Base-by-base conservation (phyloP, 2,797 vertebrate species). In the Falco novaeseelandiae region DNA sequence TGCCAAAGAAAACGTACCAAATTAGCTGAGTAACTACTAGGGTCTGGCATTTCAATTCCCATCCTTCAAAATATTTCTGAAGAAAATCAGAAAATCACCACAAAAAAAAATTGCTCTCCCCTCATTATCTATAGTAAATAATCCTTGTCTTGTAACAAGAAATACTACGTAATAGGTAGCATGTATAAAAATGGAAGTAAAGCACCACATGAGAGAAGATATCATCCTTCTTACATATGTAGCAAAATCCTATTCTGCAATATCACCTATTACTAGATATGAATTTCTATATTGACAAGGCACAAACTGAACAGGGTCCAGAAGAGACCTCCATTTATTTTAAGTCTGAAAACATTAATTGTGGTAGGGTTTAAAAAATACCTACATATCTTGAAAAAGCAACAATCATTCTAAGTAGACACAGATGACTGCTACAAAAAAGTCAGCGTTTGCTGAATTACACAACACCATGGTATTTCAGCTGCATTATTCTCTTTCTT, bases 401-500 rank as follows among this genome's bases (percentile, higher is more conserved):
- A 96, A 94, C 69, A 51, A 11, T 69, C 84, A 61, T 12, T 80
- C 57, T 36, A 69, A 87, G 57, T 14, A 72, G 87, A 81, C 48
- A 63, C 22, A 95, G 77, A 78, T 58, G 71, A 87, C 48, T 71
- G 52, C 78, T 49, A 90, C 42, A 83, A 76, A 84, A 57, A 84
- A 88, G 54, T 69, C 51, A 73, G 26, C 69, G 32, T 88, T 85
- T 83, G 44, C 84, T 38, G 40, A 87, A 89, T 73, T 94, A 48
- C 90, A 86, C 80, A 93, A 65, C 72, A 66, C 27, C 8, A 1
- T 88, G 89, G 85, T 86, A 90, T 95, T 96, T 96, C 76, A 91
- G 83, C 54, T 78, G 79, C 89, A 74, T 32, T 93, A 46, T 90
- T 95, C 95, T 72, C 32, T 71, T 67, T 81, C 87, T 90, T 95